phyloP scores from a whole-genome alignment of 2,797 vertebrate genomes.

The Artibeus jamaicensis region DNA sequence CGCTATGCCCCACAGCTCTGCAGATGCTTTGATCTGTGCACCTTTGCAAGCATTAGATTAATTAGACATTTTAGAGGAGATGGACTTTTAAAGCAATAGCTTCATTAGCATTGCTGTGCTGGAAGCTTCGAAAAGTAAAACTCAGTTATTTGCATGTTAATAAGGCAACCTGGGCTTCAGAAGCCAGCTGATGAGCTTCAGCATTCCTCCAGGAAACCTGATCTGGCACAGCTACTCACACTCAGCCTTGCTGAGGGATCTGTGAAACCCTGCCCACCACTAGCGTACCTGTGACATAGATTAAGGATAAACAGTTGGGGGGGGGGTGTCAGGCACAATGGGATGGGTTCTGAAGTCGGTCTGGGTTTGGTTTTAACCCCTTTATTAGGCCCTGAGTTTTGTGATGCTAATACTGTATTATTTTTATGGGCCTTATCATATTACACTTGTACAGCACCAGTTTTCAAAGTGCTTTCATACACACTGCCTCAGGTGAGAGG shows the following conservation, averaged over 20 bases:
- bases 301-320: neutral
- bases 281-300: neutral
- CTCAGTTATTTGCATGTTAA: constrained; percentile 63
- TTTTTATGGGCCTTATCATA: neutral
- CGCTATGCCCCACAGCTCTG: neutral
- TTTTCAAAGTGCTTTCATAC: neutral
- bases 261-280: neutral
- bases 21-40: constrained; percentile 20
- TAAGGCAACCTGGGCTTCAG: constrained; percentile 3
- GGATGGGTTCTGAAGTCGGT: neutral
- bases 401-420: neutral
- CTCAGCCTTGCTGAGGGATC: neutral
- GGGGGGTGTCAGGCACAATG: neutral
- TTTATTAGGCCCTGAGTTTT: neutral
- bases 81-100: constrained; percentile 59
- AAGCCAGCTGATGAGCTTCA: neutral
- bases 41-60: constrained; percentile 65
- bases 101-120: constrained; percentile 60
- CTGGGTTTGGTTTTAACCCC: neutral
- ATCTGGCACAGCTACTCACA: neutral
- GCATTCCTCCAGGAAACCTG: neutral
- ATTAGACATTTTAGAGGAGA: constrained; percentile 67
- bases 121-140: constrained; percentile 35
- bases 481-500: neutral
- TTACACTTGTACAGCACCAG: neutral